These are phyloP conservation scores for Lampris megalopsis DNA, from an alignment of 2,113 vertebrate genomes.

Conservation along the genomic window DNA sequence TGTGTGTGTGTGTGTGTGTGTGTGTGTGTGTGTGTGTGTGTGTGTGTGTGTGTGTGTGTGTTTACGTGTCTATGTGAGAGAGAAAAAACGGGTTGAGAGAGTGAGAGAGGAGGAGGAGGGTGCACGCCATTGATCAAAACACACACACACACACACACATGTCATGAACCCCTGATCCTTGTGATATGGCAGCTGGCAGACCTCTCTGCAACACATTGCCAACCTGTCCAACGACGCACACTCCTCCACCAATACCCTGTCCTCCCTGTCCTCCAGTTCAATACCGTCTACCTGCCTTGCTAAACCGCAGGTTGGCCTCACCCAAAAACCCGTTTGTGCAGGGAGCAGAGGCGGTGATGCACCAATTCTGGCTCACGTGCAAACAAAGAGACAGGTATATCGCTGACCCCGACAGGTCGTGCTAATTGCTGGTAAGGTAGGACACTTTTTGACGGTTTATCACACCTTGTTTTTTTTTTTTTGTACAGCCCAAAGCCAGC, in stretches of 20 bases:
- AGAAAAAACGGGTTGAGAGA: background rate
- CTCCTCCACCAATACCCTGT: constrained; percentile 4
- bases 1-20: constrained; percentile 20
- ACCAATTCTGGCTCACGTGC: background rate
- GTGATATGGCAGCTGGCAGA: constrained; percentile 53
- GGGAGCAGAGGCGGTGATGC: background rate
- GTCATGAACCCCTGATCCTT: constrained; percentile 41
- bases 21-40: constrained; percentile 9
- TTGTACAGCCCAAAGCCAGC: background rate
- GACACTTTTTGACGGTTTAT: background rate
- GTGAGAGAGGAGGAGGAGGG: constrained; percentile 3
- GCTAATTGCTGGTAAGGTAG: background rate
- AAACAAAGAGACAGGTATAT: background rate
- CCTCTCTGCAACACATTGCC: constrained; percentile 40
- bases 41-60: constrained; percentile 1
- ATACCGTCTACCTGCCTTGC: background rate
- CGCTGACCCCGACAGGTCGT: background rate
- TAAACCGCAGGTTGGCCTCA: background rate
- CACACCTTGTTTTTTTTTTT: background rate
- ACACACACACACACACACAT: constrained; percentile 27
- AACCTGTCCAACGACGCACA: constrained; percentile 32
- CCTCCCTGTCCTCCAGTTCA: background rate
- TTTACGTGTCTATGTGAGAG: constrained; percentile 6
- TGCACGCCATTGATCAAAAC: constrained; percentile 12
- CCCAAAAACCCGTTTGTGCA: constrained; percentile 1